These are phyloP conservation scores for Delphinapterus leucas DNA, from an alignment of 2,113 vertebrate genomes.

Conservation along the genomic window DNA sequence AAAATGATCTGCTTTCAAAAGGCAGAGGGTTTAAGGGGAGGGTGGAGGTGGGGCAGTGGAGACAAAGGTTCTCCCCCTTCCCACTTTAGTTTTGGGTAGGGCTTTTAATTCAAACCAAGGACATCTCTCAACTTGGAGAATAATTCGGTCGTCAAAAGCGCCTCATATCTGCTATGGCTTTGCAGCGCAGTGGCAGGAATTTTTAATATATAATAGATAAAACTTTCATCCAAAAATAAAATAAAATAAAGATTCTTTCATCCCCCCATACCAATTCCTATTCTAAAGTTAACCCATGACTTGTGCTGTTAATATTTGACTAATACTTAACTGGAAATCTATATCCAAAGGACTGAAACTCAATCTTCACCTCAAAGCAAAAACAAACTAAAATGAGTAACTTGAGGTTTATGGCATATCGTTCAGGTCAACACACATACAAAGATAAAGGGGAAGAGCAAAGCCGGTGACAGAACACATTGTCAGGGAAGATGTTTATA, in stretches of 20 bases:
- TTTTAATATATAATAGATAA: slow-evolving; percentile 77
- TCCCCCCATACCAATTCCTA: slow-evolving; percentile 77
- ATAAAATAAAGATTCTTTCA: slow-evolving; percentile 77
- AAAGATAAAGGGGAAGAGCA: slow-evolving; percentile 76
- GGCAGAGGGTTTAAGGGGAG: neutral
- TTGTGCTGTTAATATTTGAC: slow-evolving; percentile 77
- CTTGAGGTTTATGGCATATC: slow-evolving; percentile 84
- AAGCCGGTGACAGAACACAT: slow-evolving; percentile 84
- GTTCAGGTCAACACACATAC: slow-evolving; percentile 80
- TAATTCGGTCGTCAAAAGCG: neutral
- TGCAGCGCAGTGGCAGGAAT: slow-evolving; percentile 78
- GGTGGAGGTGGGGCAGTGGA: neutral
- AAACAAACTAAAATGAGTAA: slow-evolving; percentile 72
- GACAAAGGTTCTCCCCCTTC: neutral
- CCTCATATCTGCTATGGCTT: slow-evolving; percentile 69
- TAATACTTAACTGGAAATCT: slow-evolving; percentile 31
- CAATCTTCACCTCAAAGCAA: slow-evolving; percentile 78
- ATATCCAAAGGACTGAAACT: slow-evolving; percentile 81
- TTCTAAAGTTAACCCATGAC: slow-evolving; percentile 75
- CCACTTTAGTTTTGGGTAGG: slow-evolving; percentile 55
- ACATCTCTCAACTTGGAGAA: neutral
- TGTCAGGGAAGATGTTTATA: slow-evolving; percentile 80
- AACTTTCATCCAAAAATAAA: slow-evolving; percentile 70
- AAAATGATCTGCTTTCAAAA: slow-evolving; percentile 45
- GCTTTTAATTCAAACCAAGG: slow-evolving; percentile 49